Evolutionary conservation across 2,797 vertebrate genomes (phyloP), one percentile per base, ranked within the genome.

Genomic region (Enteromius unitaeniatus): DNA sequence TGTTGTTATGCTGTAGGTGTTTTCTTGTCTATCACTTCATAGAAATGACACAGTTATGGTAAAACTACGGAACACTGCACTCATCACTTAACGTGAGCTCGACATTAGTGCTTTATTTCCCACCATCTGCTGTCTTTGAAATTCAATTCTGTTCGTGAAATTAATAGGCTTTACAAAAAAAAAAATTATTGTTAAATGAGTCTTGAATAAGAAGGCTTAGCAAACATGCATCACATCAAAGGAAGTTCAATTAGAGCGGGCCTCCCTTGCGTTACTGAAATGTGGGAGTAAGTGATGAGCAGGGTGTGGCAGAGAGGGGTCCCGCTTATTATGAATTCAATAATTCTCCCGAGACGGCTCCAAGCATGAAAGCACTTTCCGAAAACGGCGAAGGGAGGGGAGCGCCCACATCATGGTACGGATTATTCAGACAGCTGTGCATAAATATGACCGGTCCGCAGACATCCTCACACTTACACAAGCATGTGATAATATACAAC

Each of bases 211-310:
- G 89, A 87, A 87, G 79, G 89, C 89, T 91, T 83, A 88, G 87
- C 0, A 58, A 77, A 83, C 86, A 87, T 19, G 86, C 68, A 15
- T 88, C 80, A 89, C 91, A 90, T 93, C 89, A 93, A 93, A 92
- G 91, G 84, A 58, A 37, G 42, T 47, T 51, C 88, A 88, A 89
- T 90, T 90, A 88, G 51, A 62, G 28, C 8, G 64, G 88, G 88
- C 70, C 77, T 88, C 86, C 88, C 86, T 76, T 23, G 19, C 62
- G 65, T 74, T 51, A 42, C 76, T 45, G 60, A 89, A 79, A 77
- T 31, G 17, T n/a, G 3, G 53, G 31, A 62, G 11, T 28, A 31
- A 15, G 28, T 70, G 53, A 79, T 65, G 62, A 78, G 62, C 42
- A 72, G 72, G 82, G 81, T 10, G 62, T 62, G 82, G 76, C 68